These are phyloP conservation scores for Grallaria varia DNA, from an alignment of 2,113 vertebrate genomes.

Conservation along the genomic window DNA sequence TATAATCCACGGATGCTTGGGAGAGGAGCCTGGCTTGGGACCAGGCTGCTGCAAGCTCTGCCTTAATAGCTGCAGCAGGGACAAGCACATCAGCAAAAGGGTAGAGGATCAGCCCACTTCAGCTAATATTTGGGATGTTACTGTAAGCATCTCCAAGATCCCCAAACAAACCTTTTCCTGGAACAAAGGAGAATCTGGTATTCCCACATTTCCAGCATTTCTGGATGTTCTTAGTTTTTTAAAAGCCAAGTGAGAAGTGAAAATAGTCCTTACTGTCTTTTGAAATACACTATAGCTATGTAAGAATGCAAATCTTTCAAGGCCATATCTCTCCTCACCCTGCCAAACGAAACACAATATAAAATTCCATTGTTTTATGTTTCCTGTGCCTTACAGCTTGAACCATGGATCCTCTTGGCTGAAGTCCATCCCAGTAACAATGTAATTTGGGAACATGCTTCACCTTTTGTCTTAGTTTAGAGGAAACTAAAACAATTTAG, in stretches of 20 bases:
- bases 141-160: neutral
- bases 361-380: slow-evolving; percentile 23
- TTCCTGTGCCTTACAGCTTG: slow-evolving; percentile 24
- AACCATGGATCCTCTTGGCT: slow-evolving; percentile 23
- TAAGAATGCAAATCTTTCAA: slow-evolving; percentile 20
- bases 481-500: too few species aligned
- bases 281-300: neutral
- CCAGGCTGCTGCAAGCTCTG: neutral
- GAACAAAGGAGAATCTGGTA: neutral
- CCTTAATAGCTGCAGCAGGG: neutral
- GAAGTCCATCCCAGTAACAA: slow-evolving; percentile 8
- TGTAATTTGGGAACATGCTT: slow-evolving; percentile 44
- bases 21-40: neutral
- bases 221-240: neutral
- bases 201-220: neutral
- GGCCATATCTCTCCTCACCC: neutral
- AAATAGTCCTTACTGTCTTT: neutral
- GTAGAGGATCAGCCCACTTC: neutral
- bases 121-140: neutral
- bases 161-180: neutral
- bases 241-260: neutral
- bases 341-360: slow-evolving; percentile 25
- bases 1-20: neutral
- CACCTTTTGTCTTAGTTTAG: too few species aligned
- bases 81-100: neutral